phyloP scores from a whole-genome alignment of 2,797 vertebrate genomes.

The Pelobates cultripes region DNA sequence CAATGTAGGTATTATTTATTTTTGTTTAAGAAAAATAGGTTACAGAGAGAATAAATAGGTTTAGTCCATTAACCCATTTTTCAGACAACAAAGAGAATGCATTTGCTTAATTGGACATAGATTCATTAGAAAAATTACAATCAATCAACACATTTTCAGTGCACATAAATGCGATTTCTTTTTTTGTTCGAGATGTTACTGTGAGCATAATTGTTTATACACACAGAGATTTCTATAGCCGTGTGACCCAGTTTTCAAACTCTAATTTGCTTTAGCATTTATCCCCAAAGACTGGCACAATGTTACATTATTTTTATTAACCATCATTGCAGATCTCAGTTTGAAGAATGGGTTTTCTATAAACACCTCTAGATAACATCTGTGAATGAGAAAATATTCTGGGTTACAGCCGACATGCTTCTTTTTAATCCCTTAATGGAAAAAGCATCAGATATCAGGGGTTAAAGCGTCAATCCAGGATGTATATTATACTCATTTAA shows the following conservation, averaged over 20 bases:
- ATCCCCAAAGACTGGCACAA: not conserved
- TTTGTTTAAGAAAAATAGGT: not conserved
- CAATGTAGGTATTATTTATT: not conserved
- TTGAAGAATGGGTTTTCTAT: no score
- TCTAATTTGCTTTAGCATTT: constrained; percentile 3
- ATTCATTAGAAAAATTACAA: not conserved
- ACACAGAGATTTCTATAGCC: not conserved
- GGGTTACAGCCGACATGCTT: no score
- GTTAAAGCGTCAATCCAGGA: no score
- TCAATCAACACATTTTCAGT: not conserved
- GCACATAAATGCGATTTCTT: not conserved
- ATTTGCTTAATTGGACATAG: not conserved
- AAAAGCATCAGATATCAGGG: no score
- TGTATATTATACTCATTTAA: no score
- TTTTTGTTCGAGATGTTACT: not conserved
- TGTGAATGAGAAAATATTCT: no score
- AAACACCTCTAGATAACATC: no score
- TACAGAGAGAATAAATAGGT: not conserved
- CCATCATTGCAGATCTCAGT: not conserved
- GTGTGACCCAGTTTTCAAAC: not conserved
- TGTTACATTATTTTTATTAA: not conserved
- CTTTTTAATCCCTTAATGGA: no score
- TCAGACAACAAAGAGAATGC: not conserved
- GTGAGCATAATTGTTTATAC: not conserved
- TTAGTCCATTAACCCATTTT: not conserved